Conservation (phyloP, 2,888 invertebrate species). For the Catocala sponsa region DNA sequence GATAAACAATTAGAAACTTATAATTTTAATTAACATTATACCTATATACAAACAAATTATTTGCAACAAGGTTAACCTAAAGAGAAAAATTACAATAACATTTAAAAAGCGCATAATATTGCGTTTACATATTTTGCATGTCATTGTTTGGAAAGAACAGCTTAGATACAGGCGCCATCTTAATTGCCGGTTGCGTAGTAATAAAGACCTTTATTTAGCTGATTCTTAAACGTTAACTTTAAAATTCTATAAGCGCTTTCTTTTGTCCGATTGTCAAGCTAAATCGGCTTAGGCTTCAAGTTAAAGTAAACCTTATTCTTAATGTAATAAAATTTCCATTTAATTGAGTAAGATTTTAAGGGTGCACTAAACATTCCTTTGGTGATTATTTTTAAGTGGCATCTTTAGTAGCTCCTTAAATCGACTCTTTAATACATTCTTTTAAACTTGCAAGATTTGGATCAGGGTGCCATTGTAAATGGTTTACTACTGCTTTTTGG, state of each 20-base stretch:
- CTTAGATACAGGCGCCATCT: constrained; percentile 31
- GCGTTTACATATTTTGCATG: neutral
- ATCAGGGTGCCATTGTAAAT: neutral
- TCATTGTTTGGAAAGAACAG: constrained; percentile 8
- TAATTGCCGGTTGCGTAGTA: constrained; percentile 37
- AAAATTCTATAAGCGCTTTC: constrained; percentile 42
- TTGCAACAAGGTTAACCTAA: too few species aligned
- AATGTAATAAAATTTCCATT: constrained; percentile 7
- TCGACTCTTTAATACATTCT: constrained; percentile 22
- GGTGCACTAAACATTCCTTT: constrained; percentile 16
- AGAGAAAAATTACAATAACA: too few species aligned
- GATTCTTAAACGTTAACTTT: constrained; percentile 34
- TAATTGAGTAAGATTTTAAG: neutral
- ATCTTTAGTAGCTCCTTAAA: constrained; percentile 23
- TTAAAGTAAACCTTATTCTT: constrained; percentile 19
- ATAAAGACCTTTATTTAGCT: constrained; percentile 40
- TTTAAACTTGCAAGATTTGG: constrained; percentile 21
- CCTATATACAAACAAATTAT: too few species aligned
- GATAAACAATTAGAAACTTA: too few species aligned
- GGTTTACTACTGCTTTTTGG: too few species aligned
- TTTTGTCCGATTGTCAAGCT: constrained; percentile 40
- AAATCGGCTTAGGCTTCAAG: constrained; percentile 4
- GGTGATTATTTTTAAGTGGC: constrained; percentile 37
- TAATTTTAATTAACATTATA: too few species aligned
- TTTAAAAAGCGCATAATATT: too few species aligned